A percentile compares a stretch with the other conserved stretches of the same genome.
These are phyloP conservation scores for Agrotis segetum DNA, from an alignment of 2,888 invertebrate species.

Conservation along the genomic window DNA sequence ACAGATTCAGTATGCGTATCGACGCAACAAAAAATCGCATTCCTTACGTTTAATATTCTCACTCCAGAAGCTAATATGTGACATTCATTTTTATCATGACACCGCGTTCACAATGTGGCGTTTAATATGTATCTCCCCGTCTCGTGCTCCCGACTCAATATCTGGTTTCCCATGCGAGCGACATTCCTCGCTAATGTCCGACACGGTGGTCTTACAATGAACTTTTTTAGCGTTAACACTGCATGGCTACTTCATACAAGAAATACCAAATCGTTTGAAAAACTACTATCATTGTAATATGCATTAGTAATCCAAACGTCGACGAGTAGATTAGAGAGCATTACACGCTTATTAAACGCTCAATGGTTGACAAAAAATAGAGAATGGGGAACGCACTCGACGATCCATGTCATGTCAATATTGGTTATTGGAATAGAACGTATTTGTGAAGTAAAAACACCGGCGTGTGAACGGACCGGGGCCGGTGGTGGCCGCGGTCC, in stretches of 20 bases:
- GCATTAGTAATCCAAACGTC: conserved; percentile 28
- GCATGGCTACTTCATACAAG: conserved; percentile 18
- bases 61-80: conserved; percentile 70
- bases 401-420: conserved; percentile 77
- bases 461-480: conserved; percentile 79
- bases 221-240: conserved; percentile 35
- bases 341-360: conserved; percentile 60
- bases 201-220: conserved; percentile 73
- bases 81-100: conserved; percentile 70
- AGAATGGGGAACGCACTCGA: conserved; percentile 62
- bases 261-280: conserved; percentile 10
- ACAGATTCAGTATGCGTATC: conserved; percentile 71
- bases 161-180: conserved; percentile 78
- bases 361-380: conserved; percentile 60
- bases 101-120: conserved; percentile 66
- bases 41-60: conserved; percentile 68
- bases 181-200: conserved; percentile 76
- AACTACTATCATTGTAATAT: conserved; percentile 26
- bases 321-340: conserved; percentile 41
- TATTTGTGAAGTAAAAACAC: conserved; percentile 75
- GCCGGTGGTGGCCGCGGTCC: conserved; percentile 63
- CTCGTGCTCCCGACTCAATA: conserved; percentile 71
- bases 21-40: conserved; percentile 67
- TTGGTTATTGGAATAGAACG: conserved; percentile 76
- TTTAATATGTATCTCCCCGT: conserved; percentile 72